Percentiles rank a stretch among this genome's conserved stretches.
Conservation (phyloP, 1,140 invertebrate species). For the Orius insidiosus region DNA sequence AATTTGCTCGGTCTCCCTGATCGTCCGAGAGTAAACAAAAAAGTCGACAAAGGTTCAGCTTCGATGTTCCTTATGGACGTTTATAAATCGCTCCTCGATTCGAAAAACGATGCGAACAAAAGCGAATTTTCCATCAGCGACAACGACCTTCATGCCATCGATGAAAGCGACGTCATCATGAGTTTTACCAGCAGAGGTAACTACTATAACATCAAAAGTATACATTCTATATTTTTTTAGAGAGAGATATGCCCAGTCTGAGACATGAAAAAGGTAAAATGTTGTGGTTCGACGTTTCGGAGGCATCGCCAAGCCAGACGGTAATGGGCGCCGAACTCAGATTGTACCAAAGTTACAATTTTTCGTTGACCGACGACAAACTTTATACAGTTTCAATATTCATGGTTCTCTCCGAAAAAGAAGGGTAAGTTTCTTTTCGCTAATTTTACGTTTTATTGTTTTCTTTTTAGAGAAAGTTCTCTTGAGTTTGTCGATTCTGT, state of each 20-base stretch:
- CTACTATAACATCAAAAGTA: constrained; percentile 21
- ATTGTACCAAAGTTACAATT: constrained; percentile 36
- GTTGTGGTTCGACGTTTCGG: constrained; percentile 81
- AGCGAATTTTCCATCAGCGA: constrained; percentile 54
- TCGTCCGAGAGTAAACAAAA: constrained; percentile 35
- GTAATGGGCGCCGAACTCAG: constrained; percentile 72
- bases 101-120: constrained; percentile 31
- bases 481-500: constrained; percentile 44
- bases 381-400: constrained; percentile 36
- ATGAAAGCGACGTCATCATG: constrained; percentile 83
- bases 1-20: constrained; percentile 69
- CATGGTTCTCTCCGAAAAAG: constrained; percentile 32
- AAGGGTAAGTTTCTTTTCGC: constrained; percentile 28
- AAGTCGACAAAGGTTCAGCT: constrained; percentile 37
- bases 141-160: constrained; percentile 60
- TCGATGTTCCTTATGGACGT: constrained; percentile 77
- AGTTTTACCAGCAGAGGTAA: constrained; percentile 76
- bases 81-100: constrained; percentile 59
- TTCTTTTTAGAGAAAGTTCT: constrained; percentile 25
- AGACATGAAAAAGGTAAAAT: constrained; percentile 68
- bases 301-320: constrained; percentile 57
- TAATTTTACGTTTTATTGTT: background rate
- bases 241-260: constrained; percentile 26
- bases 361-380: constrained; percentile 19
- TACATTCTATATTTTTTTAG: background rate